Base-by-base conservation (phyloP, 2,888 invertebrate species). In the Cordilura impudica region DNA sequence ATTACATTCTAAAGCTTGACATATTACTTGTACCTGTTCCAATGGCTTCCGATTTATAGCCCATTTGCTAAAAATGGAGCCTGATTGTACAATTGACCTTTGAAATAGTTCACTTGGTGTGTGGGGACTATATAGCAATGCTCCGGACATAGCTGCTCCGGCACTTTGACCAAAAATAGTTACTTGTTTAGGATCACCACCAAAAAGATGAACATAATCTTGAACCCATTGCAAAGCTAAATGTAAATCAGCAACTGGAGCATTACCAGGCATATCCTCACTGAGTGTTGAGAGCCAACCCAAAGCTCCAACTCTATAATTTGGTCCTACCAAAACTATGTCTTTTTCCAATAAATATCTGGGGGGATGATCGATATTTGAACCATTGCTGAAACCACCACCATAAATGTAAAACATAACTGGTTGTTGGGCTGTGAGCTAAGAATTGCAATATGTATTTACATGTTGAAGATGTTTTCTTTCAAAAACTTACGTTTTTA, bases 121-220 rank as follows among this genome's bases (percentile, higher is more conserved):
- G 23, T 86, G 82, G 8, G 91, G 91, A 83, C 91, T 91, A 12
- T 90, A 77, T 43, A 90, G 71, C 65, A 92, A 84, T 1, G 90
- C 85, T 5, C 90, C 90, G 0, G 91, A 89, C 0, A 92, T 89
- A 3, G 87, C 89, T 0, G 89, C 90, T 5, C 92, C 92, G 1
- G 92, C 91, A 78, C 92, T 92, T 83, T 92, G 91, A 1, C 92
- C 91, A 75, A 91, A 90, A 43, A 92, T 86, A 1, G 92, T 92
- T 0, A 92, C 90, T 45, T 85, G 83, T 0, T 83, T 77, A 8
- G 91, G 88, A 85, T 92, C 90, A 2, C 92, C 92, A 14, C 92
- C 91, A 81, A 92, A 92, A 10, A 83, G 66, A 7, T 82, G 80
- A 14, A 92, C 91, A 82, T 92, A 86, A 21, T 88, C 84, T 58